A percentile compares a stretch with the other conserved stretches of the same genome.
These are phyloP conservation scores for Electrophaes corylata DNA, from an alignment of 2,888 invertebrate species.

Conservation along the genomic window DNA sequence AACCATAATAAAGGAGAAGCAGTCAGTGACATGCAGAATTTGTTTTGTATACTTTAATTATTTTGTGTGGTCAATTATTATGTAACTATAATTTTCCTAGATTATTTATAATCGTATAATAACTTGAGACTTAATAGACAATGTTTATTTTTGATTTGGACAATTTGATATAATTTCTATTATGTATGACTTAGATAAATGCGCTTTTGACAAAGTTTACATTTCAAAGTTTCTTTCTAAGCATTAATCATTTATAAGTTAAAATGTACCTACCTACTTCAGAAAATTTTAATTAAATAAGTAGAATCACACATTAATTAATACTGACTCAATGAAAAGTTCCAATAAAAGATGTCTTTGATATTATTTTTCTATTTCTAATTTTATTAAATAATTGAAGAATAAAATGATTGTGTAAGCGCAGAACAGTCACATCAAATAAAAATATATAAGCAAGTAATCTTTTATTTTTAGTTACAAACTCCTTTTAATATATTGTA, in stretches of 20 bases:
- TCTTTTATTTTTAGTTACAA: constrained; percentile 60
- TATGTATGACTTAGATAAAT: constrained; percentile 43
- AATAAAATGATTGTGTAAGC: constrained; percentile 78
- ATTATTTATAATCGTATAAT: constrained; percentile 60
- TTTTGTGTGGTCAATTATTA: constrained; percentile 74
- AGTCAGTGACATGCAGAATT: constrained; percentile 57
- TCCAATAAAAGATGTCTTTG: constrained; percentile 79
- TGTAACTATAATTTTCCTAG: constrained; percentile 66
- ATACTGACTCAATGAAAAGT: constrained; percentile 69
- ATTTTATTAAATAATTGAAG: constrained; percentile 80
- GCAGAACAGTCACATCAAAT: constrained; percentile 79
- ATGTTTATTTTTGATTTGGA: constrained; percentile 64
- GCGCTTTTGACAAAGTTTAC: constrained; percentile 56
- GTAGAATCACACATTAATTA: constrained; percentile 14
- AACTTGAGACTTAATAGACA: constrained; percentile 75
- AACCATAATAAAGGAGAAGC: constrained; percentile 50
- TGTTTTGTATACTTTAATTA: constrained; percentile 55
- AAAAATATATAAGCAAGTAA: constrained; percentile 78
- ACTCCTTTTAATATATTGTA: background rate
- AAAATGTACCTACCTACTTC: constrained; percentile 31
- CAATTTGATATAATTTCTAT: constrained; percentile 59
- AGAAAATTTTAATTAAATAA: constrained; percentile 31
- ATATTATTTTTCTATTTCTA: constrained; percentile 85
- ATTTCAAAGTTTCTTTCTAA: constrained; percentile 42
- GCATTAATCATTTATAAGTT: constrained; percentile 37